Evolutionary conservation across 2,797 vertebrate species (phyloP), one percentile per base, ranked within the genome.

Genomic region (Molossus molossus): DNA sequence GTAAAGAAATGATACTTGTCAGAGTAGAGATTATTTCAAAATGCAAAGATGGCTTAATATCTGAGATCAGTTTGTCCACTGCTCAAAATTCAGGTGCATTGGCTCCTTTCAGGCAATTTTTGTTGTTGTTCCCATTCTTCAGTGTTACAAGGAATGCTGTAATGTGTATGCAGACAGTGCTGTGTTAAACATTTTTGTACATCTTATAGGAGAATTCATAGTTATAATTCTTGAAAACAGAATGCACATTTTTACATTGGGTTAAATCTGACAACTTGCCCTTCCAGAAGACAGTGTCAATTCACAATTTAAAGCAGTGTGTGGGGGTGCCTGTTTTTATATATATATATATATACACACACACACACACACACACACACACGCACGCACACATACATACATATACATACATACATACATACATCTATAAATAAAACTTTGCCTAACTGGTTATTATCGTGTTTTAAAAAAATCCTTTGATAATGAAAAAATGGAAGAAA

Each of bases 191-290:
- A 27, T 77, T 48, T 93, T 65, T 91, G 8, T 33, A 4, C 0
- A 20, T 69, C 37, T 57, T 94, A 67, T 69, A 45, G 29, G 18
- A 92, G 21, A 60, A 15, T 53, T 87, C 45, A 53, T 45, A 80
- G 21, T 65, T 80, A 29, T 5, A 69, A 82, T 84, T 91, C 72
- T 93, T 93, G 53, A 93, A 94, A 93, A 72, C 85, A 57, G 18
- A 76, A 9, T 80, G n/a, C 29, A 50, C 60, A 23, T 20, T 76
- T 76, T 81, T 80, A 25, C 27, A 67, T 48, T 76, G 55, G 37
- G n/a, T 91, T 89, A 25, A 82, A 45, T 72, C 40, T 81, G 65
- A 58, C 50, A 60, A 50, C 53, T 87, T 93, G 53, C 23, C 37
- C 48, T 87, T 33, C 37, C 18, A 85, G 65, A 60, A 48, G 21